Base-by-base conservation (phyloP, 2,797 vertebrate species). In the Petrocephalus sullivani region DNA sequence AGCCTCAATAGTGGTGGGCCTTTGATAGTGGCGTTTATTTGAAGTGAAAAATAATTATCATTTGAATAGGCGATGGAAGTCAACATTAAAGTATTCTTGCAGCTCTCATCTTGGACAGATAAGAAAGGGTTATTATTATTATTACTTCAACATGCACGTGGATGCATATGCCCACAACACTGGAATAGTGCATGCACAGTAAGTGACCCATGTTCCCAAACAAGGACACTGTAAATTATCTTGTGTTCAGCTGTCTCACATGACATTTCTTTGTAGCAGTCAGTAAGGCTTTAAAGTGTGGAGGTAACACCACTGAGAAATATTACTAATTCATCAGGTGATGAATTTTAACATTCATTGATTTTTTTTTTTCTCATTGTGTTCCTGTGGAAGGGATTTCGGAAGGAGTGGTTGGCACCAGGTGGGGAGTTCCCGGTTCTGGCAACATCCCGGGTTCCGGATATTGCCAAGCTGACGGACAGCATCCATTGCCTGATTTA, bases 251-350 rank as follows among this genome's bases (percentile, higher is more conserved):
- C 71, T 87, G 28, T 51, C 57, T 19, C 14, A n/a, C n/a, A n/a
- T 87, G 75, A 57, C 54, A 71, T 89, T 83, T 83, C 88, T 87
- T 87, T 89, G 88, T 82, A 64, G 88, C 60, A 37, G 41, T 84
- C 57, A 33, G 23, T 33, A 46, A 89, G 37, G 85, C 85, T 87
- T 87, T 82, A 53, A 81, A 87, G 23, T 28, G 67, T 46, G 49
- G 75, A 41, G 78, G 21, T 67, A 60, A 5, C 86, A 57, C 86
- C 86, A 82, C 88, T 87, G 88, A 51, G 88, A 87, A 83, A 54
- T 82, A 89, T 89, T 71, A 89, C 75, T 89, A 51, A 89, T 87
- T 89, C 85, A 89, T 53, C 58, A 82, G 71, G 41, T 64, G 86
- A 83, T 87, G 23, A 83, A 84, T 89, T 89, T 84, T 83, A 87